phyloP scores from a whole-genome alignment of 2,113 vertebrate genomes.

The Bubo blakistoni region DNA sequence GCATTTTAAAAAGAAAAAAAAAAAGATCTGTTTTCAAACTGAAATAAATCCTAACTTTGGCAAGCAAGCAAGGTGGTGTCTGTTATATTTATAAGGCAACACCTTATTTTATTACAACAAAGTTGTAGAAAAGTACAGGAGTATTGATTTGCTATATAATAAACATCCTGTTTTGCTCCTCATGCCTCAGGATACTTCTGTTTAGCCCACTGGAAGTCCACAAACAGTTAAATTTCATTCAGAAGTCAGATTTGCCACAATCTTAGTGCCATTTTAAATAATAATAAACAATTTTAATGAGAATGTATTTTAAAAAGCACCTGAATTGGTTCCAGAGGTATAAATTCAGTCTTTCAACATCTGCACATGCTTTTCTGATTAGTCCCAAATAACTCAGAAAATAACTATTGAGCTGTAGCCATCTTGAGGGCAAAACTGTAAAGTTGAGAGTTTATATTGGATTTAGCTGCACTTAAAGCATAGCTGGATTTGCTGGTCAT shows the following conservation, averaged over 20 bases:
- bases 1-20: background rate
- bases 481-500: slow-evolving; percentile 66
- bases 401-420: slow-evolving; percentile 54
- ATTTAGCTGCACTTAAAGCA: slow-evolving; percentile 70
- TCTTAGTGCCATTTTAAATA: background rate
- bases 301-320: background rate
- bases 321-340: background rate
- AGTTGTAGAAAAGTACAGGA: background rate
- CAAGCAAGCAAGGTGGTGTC: background rate
- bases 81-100: background rate
- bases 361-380: slow-evolving; percentile 59
- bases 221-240: background rate
- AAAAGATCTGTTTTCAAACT: background rate
- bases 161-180: background rate
- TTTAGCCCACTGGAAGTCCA: background rate
- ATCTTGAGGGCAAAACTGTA: slow-evolving; percentile 59
- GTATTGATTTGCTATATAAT: background rate
- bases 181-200: background rate
- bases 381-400: slow-evolving; percentile 67
- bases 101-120: slow-evolving; percentile 6
- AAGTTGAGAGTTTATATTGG: slow-evolving; percentile 77
- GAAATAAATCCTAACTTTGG: background rate
- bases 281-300: background rate
- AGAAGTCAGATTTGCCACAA: slow-evolving; percentile 25
- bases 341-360: slow-evolving; percentile 55